Evolutionary conservation across 2,888 invertebrate genomes (phyloP).

Genomic region (Bellardia pandia): DNA sequence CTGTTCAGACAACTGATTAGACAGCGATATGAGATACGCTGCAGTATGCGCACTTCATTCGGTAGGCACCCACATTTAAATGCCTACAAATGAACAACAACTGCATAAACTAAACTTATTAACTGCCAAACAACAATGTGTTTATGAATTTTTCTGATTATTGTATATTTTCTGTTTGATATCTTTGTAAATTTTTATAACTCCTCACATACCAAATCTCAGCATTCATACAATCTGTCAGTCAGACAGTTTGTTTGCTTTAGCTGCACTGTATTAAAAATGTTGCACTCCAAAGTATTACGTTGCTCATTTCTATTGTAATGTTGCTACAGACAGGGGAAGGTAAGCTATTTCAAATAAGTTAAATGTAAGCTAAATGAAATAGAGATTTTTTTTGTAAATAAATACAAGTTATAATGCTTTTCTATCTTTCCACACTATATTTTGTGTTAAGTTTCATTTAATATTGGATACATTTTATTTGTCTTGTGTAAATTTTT

Average conservation of each 20-base stretch:
- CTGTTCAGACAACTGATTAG: neutral
- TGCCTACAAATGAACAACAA: neutral
- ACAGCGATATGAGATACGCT: neutral
- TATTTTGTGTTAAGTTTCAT: neutral
- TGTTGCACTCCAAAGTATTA: neutral
- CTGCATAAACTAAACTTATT: neutral
- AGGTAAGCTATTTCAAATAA: neutral
- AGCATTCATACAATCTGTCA: conserved; percentile 27
- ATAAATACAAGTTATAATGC: neutral
- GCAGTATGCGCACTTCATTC: neutral
- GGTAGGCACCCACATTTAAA: conserved; percentile 35
- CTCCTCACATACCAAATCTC: neutral
- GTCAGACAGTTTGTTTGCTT: conserved; percentile 10
- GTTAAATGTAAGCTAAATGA: conserved; percentile 4
- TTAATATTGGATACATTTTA: too few species aligned
- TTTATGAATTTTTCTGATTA: conserved; percentile 9
- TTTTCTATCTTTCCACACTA: neutral
- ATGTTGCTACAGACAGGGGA: neutral
- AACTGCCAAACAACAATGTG: neutral
- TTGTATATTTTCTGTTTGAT: neutral
- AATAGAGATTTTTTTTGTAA: too few species aligned
- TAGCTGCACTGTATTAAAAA: conserved; percentile 7
- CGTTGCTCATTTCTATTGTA: neutral
- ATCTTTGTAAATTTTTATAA: conserved; percentile 3
- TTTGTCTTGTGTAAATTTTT: too few species aligned